phyloP scores from a whole-genome alignment of 2,113 vertebrate species.

The Fregetta grallaria region DNA sequence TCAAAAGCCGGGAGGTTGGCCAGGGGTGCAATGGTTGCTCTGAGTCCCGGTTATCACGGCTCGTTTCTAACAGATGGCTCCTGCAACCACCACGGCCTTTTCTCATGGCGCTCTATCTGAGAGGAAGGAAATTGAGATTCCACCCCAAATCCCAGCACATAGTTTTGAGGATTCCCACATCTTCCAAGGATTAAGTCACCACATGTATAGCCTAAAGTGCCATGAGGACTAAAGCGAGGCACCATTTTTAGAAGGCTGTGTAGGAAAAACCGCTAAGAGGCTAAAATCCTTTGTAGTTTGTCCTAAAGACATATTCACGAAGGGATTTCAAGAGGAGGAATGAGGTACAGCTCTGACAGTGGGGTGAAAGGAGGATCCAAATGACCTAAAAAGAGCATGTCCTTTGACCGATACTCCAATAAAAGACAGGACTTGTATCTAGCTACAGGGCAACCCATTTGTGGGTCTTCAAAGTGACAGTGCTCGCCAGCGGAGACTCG shows the following conservation, averaged over 20 bases:
- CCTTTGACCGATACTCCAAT: rapidly evolving
- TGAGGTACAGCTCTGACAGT: neutral
- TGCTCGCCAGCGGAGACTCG: rapidly evolving
- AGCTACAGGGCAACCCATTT: neutral
- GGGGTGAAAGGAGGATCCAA: neutral
- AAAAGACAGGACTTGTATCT: neutral
- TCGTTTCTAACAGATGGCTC: neutral
- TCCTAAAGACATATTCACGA: neutral
- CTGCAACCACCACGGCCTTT: neutral
- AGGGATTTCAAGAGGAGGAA: neutral
- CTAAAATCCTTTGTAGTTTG: neutral
- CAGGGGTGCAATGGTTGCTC: neutral
- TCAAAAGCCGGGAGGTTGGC: neutral
- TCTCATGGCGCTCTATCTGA: conserved; percentile 11
- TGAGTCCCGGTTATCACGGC: neutral
- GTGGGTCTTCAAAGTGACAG: neutral
- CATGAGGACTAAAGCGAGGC: neutral
- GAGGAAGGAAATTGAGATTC: conserved; percentile 64
- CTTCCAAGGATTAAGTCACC: conserved; percentile 41
- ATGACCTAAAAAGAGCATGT: neutral
- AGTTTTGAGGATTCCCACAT: conserved; percentile 47
- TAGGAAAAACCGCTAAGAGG: neutral
- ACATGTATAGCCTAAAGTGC: conserved; percentile 12
- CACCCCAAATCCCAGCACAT: conserved; percentile 52
- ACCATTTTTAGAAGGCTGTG: neutral